phyloP scores from a whole-genome alignment of 2,888 invertebrate species.

The Amorpha juglandis region DNA sequence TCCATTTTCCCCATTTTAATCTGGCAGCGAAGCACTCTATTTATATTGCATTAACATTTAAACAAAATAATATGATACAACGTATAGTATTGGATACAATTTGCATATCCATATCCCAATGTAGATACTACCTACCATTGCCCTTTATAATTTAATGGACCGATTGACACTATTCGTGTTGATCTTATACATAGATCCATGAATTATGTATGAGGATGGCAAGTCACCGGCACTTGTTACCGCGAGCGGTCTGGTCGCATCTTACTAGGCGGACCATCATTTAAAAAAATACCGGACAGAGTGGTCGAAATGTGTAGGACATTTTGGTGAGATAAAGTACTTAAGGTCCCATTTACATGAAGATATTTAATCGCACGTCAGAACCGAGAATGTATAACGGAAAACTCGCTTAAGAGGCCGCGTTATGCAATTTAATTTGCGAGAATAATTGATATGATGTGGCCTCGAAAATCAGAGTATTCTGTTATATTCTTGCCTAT shows the following conservation, averaged over 20 bases:
- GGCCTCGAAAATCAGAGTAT: too few species aligned
- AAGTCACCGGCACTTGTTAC: constrained; percentile 12
- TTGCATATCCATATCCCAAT: constrained; percentile 3
- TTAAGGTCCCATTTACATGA: too few species aligned
- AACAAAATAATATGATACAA: neutral
- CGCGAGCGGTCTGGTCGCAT: neutral
- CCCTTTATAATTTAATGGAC: constrained; percentile 21
- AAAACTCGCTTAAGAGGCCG: too few species aligned
- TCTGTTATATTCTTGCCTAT: too few species aligned
- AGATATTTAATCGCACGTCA: too few species aligned
- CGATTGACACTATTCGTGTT: constrained; percentile 23
- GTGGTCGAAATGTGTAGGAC: neutral
- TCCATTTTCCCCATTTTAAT: neutral
- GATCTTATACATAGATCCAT: constrained; percentile 7
- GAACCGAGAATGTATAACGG: too few species aligned
- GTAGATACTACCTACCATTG: neutral
- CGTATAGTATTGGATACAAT: neutral
- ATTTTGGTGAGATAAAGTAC: too few species aligned
- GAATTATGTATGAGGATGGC: constrained; percentile 21
- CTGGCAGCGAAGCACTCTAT: neutral
- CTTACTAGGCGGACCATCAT: constrained; percentile 1
- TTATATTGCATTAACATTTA: neutral
- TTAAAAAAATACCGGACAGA: neutral
- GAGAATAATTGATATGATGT: too few species aligned
- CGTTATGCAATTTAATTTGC: too few species aligned